Base-by-base conservation (phyloP, 2,888 invertebrate species). In the Agrochola lychnidis region DNA sequence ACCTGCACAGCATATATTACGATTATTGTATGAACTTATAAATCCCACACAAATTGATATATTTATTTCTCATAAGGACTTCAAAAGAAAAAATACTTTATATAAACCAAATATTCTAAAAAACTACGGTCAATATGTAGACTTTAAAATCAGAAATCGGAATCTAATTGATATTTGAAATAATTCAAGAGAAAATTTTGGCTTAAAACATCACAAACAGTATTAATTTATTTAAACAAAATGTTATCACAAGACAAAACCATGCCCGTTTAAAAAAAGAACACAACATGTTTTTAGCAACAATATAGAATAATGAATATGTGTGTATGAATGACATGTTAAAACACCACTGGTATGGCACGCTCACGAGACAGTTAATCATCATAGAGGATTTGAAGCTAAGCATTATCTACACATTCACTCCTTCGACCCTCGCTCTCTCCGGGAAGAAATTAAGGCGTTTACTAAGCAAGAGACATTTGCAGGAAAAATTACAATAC, bases 1-100 rank as follows among this genome's bases (percentile, higher is more conserved):
- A 99, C 99, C 97, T 97, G 61, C 59, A 87, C 76, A 74, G 63
- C 64, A 85, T 68, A 70, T 51, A 53, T 75, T 45, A 73, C 74
- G 70, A 80, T 71, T 76, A 70, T 76, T 56, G 1, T 62, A 57
- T 56, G 51, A 70, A 59, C 67, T 63, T 59, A 16, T 22, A 73
- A 9, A n/a, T 48, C 16, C 40, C 53, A 53, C 72, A 64, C 48
- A 57, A 62, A 56, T 36, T 16, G 2, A n/a, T 63, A 16, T 51
- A 51, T 25, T 2, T 57, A 69, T n/a, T 59, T 48, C n/a, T 22
- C n/a, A 30, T 48, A 36, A 25, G 36, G 48, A 12, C n/a, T 56
- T 51, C 12, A 68, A 56, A 40, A 22, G 6, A 59, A 48, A 66
- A 64, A n/a, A 16, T 5, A 63, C n/a, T 73, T 63, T 36, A 59